Base-by-base conservation (phyloP, 2,113 vertebrate genomes). In the Elephas maximus region DNA sequence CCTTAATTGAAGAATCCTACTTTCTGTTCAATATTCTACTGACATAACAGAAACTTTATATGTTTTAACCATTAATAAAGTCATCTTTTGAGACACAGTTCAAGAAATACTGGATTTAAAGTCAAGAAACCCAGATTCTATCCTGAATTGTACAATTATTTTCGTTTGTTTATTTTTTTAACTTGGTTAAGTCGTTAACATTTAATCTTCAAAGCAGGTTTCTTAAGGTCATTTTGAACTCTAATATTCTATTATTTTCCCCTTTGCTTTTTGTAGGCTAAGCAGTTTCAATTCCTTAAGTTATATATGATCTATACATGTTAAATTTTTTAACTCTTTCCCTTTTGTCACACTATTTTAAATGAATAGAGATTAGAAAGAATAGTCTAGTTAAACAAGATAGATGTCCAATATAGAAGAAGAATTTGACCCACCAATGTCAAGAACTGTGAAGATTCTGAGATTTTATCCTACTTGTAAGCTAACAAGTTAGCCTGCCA, bases 241-340 rank as follows among this genome's bases (percentile, higher is more conserved):
- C 33, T 63, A 63, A 87, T 65, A 60, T 84, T 88, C 30, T 69
- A 14, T 85, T 63, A 41, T 96, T 82, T 77, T 30, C n/a, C 53
- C 53, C 48, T 79, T 88, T 91, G 33, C 1, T 2, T 79, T 80
- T 83, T 23, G 30, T 87, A 37, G 51, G 21, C 57, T 62, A 74
- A 83, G 11, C 10, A 83, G 82, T 88, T 97, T 41, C 60, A 44
- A 62, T 76, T 87, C n/a, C 21, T 89, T 84, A 76, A 93, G 6
- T 44, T 91, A n/a, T 8, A 24, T 51, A 30, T n/a, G 4, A 67
- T 57, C 28, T 51, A 51, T 21, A 15, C 23, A 73, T 90, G 51
- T 44, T 77, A 74, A 79, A 60, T 48, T 77, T 53, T 18, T 89
- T 62, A 90, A 83, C 15, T 18, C 44, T 69, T 18, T 57, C 6